phyloP scores from a whole-genome alignment of 1,140 invertebrate genomes.

The Thrips palmi region DNA sequence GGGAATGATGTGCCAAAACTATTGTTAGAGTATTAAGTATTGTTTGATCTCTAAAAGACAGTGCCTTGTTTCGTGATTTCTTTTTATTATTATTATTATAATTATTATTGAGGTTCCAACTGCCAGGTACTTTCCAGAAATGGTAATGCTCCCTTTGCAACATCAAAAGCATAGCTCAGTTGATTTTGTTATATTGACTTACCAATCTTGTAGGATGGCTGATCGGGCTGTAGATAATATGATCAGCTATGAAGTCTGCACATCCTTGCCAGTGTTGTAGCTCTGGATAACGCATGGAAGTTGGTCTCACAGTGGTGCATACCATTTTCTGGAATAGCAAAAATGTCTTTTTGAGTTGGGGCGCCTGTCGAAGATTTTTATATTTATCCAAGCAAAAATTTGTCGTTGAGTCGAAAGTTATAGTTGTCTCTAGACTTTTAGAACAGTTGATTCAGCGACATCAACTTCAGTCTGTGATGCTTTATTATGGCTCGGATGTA shows the following conservation, averaged over 20 bases:
- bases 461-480: too few species aligned
- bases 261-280: conserved; percentile 38
- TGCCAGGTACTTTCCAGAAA: conserved; percentile 4
- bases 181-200: conserved; percentile 23
- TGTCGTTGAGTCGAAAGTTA: too few species aligned
- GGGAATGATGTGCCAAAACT: too few species aligned
- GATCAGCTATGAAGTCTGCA: conserved; percentile 36
- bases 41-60: neutral
- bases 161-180: neutral
- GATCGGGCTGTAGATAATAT: conserved; percentile 36
- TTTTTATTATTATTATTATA: conserved; percentile 3
- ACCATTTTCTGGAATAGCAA: conserved; percentile 46
- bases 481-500: too few species aligned
- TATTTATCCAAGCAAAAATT: too few species aligned
- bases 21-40: too few species aligned
- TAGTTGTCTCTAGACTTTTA: too few species aligned
- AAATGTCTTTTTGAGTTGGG: too few species aligned
- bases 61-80: neutral
- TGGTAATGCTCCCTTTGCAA: neutral
- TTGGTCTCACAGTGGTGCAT: conserved; percentile 43
- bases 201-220: conserved; percentile 34
- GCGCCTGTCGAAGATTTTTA: too few species aligned
- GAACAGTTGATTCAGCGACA: too few species aligned
- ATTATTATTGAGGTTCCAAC: conserved; percentile 1
- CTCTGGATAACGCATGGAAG: conserved; percentile 35